Percentiles rank a stretch among this genome's conserved stretches.
Conservation (phyloP, 2,888 invertebrate genomes). For the Tenthredo scrophulariae region DNA sequence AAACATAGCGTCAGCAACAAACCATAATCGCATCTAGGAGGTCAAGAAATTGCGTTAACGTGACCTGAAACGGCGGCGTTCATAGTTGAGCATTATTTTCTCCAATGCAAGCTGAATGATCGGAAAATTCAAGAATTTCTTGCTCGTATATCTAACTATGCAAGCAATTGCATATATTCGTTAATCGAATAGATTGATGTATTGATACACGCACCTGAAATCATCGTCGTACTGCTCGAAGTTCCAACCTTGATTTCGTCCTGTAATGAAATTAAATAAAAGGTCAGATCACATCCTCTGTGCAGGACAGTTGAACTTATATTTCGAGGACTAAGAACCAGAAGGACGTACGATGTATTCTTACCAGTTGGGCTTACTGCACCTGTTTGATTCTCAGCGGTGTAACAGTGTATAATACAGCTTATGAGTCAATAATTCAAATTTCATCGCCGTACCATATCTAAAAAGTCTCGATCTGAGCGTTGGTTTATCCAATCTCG, state of each 20-base stretch:
- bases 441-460: neutral
- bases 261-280: slow-evolving; percentile 20
- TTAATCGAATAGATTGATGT: neutral
- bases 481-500: neutral
- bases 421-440: neutral
- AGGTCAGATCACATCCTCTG: neutral
- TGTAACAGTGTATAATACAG: neutral
- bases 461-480: neutral
- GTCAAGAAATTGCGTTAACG: slow-evolving; percentile 28
- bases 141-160: neutral
- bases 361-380: neutral
- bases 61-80: neutral
- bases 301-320: neutral
- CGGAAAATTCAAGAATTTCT: neutral
- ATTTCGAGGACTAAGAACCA: neutral
- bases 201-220: slow-evolving; percentile 14
- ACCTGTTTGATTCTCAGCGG: neutral
- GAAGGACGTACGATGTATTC: neutral
- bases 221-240: neutral
- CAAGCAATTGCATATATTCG: neutral
- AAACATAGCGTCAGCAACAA: slow-evolving; percentile 17
- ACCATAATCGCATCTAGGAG: neutral
- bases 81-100: neutral
- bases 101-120: neutral
- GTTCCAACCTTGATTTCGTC: neutral